Percentiles rank a stretch among this genome's conserved stretches.
phyloP scores from a whole-genome alignment of 2,113 vertebrate genomes.

The Mus musculus region GRCm39 chr1:125178001-125178500 shows the following conservation, averaged over 20 bases:
- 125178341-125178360: slow-evolving; percentile 72
- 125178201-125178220: neutral
- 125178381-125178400: slow-evolving; percentile 54
- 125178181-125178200: slow-evolving; percentile 58
- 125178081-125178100: slow-evolving; percentile 7
- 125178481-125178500: neutral
- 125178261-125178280: slow-evolving; percentile 40
- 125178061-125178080: neutral
- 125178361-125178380: slow-evolving; percentile 11
- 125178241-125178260: neutral
- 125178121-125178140: slow-evolving; percentile 30
- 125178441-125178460: neutral
- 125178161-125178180: neutral
- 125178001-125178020: neutral
- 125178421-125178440: neutral
- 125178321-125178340: slow-evolving; percentile 63
- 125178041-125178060: neutral
- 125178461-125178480: neutral
- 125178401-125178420: slow-evolving; percentile 47
- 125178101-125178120: neutral
- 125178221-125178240: slow-evolving; percentile 43
- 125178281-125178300: slow-evolving; percentile 44
- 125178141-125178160: neutral
- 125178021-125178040: neutral
- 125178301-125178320: slow-evolving; percentile 38